A percentile compares a stretch with the other conserved stretches of the same genome.
Conservation (phyloP, 92 coral and sea anemone genomes). For the Zoanthus sociatus region DNA sequence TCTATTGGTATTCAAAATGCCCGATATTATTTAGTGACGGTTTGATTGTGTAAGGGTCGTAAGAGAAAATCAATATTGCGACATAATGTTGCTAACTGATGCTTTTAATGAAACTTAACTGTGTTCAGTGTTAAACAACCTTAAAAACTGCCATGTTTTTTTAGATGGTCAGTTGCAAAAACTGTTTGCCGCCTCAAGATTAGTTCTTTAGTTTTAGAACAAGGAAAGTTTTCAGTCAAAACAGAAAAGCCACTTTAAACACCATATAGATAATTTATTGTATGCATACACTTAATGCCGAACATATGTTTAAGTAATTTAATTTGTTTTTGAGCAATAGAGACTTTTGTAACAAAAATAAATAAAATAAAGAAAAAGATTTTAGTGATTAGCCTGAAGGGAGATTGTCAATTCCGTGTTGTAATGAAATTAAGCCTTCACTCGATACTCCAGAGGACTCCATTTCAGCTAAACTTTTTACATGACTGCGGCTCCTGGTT, state of each 20-base stretch:
- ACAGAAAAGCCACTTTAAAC: too few species aligned
- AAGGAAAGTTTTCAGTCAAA: not conserved
- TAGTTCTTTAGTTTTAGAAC: not conserved
- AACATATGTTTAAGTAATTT: not conserved
- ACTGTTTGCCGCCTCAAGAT: not conserved
- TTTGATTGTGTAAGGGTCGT: not conserved
- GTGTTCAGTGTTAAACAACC: not conserved
- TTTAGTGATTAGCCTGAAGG: too few species aligned
- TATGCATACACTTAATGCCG: slow-evolving; percentile 3
- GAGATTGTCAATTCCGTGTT: too few species aligned
- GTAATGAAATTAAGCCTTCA: too few species aligned
- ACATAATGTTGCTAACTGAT: not conserved
- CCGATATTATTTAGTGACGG: not conserved
- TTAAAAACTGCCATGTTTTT: not conserved
- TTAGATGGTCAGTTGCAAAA: not conserved
- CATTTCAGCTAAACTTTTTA: too few species aligned
- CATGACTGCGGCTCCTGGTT: too few species aligned
- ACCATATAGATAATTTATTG: not conserved
- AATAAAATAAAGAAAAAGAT: too few species aligned
- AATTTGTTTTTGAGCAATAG: not conserved
- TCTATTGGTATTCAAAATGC: not conserved
- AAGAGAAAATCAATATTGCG: not conserved
- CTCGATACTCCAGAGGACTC: too few species aligned
- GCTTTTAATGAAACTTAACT: not conserved
- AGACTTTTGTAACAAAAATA: not conserved